Percentiles rank a stretch among this genome's conserved stretches.
Conservation (phyloP, 2,888 invertebrate species). For the Volucella zonaria region DNA sequence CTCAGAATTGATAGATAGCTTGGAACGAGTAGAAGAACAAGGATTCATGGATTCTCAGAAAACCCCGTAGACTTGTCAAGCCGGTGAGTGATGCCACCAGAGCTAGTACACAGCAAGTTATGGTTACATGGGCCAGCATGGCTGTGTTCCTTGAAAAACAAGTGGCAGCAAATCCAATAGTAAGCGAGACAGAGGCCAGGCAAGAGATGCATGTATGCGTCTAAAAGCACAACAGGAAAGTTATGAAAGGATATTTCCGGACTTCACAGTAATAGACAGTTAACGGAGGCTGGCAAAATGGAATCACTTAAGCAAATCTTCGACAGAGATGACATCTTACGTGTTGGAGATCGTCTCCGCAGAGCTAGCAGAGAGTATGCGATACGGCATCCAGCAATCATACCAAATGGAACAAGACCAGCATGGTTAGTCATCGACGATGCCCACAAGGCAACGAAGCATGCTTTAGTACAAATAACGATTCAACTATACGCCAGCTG, state of each 20-base stretch:
- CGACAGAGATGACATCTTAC: neutral
- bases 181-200: too few species aligned
- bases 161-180: too few species aligned
- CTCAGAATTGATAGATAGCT: constrained; percentile 9
- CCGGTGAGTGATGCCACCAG: too few species aligned
- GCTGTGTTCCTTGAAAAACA: too few species aligned
- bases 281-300: constrained; percentile 5
- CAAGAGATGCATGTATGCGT: too few species aligned
- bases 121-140: too few species aligned
- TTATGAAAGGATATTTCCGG: neutral
- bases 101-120: too few species aligned
- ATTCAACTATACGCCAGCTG: neutral
- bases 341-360: neutral
- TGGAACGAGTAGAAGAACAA: too few species aligned
- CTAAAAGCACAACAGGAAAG: neutral
- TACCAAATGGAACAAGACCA: too few species aligned
- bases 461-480: too few species aligned
- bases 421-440: constrained; percentile 48
- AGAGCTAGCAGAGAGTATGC: neutral
- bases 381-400: constrained; percentile 30
- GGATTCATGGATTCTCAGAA: too few species aligned
- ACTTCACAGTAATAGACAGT: neutral
- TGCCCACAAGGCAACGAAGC: constrained; percentile 16
- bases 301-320: constrained; percentile 13
- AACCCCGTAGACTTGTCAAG: too few species aligned